phyloP scores from a whole-genome alignment of 2,797 vertebrate genomes.

The Holocentrus rufus region DNA sequence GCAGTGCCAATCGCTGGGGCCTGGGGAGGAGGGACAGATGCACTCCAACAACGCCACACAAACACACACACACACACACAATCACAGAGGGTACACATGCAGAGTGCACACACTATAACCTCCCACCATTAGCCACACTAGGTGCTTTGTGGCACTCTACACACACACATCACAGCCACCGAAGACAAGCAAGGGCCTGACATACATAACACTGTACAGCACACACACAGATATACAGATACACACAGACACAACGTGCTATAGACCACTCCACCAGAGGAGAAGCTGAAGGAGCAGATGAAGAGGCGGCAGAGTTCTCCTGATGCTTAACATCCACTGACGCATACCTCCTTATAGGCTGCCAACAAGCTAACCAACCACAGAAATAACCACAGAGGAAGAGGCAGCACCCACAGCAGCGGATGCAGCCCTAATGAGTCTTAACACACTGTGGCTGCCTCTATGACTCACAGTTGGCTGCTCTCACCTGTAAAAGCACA shows the following conservation, averaged over 20 bases:
- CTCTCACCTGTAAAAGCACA: slow-evolving; percentile 67
- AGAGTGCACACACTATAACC: slow-evolving; percentile 48
- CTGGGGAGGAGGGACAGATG: slow-evolving; percentile 83
- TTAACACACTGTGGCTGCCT: slow-evolving; percentile 49
- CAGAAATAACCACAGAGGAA: slow-evolving; percentile 58
- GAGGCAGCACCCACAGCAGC: slow-evolving; percentile 12
- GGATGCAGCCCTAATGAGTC: slow-evolving; percentile 62
- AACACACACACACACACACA: slow-evolving; percentile 58
- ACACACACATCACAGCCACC: slow-evolving; percentile 19
- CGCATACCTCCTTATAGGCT: slow-evolving; percentile 48
- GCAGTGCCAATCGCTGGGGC: slow-evolving; percentile 87
- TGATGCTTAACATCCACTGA: slow-evolving; percentile 51
- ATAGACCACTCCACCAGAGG: slow-evolving; percentile 22
- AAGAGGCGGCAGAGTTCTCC: slow-evolving; percentile 44
- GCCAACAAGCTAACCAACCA: slow-evolving; percentile 56
- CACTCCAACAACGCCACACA: slow-evolving; percentile 72
- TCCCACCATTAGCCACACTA: slow-evolving; percentile 59
- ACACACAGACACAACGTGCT: slow-evolving; percentile 37
- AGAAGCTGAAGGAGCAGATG: slow-evolving; percentile 37
- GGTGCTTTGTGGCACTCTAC: slow-evolving; percentile 45
- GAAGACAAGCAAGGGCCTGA: slow-evolving; percentile 46
- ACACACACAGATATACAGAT: slow-evolving; percentile 10
- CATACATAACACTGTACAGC: slow-evolving; percentile 26
- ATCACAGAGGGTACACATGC: slow-evolving; percentile 36
- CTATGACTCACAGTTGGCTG: slow-evolving; percentile 59